Evolutionary conservation across 1,140 invertebrate genomes (phyloP), one percentile per base, ranked within the genome.

Genomic region (Neotoxoptera formosana): DNA sequence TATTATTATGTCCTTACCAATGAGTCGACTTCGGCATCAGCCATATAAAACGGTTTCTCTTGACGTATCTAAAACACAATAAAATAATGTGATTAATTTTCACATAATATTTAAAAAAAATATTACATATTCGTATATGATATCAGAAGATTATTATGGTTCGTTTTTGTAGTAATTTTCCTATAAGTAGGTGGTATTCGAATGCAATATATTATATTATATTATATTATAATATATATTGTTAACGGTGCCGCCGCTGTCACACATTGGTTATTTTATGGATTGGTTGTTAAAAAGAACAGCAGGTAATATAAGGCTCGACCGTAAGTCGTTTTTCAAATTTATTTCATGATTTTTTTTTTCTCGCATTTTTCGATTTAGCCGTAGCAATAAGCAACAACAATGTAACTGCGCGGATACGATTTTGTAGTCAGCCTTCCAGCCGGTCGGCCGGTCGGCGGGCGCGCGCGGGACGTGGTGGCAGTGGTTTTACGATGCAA

Each of bases 11-110:
- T 36, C 98, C 98, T 99, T 97, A 99, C 98, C 97, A 99, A 97
- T 96, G 98, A 98, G 96, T 99, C 98, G 96, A 99, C 98, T 97
- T 99, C 99, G 95, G 98, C 98, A 96, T 99, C 98, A 95, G 98
- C 98, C 96, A 98, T 98, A 96, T 99, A 99, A 96, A 98, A 99
- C 95, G 98, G 98, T 97, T 99, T 99, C 96, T 99, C 98, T 97
- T 98, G 97, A 96, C 98, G 97, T 96, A 99, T 99, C 98, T 99
- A 97, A 95, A 98, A 97, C 96, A 96, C 96, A 96, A 96, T 96
- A 96, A 95, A 95, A 94, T 94, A 47, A 47, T 41, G 34, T 11
- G 1, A 87, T 88, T 93, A 56, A 60, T 76, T 93, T 25, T 51
- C n/a, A 21, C 1, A 36, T 48, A 93, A n/a, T n/a, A n/a, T n/a